Conservation (phyloP, 2,113 vertebrate species). For the Mormyrus lacerda region DNA sequence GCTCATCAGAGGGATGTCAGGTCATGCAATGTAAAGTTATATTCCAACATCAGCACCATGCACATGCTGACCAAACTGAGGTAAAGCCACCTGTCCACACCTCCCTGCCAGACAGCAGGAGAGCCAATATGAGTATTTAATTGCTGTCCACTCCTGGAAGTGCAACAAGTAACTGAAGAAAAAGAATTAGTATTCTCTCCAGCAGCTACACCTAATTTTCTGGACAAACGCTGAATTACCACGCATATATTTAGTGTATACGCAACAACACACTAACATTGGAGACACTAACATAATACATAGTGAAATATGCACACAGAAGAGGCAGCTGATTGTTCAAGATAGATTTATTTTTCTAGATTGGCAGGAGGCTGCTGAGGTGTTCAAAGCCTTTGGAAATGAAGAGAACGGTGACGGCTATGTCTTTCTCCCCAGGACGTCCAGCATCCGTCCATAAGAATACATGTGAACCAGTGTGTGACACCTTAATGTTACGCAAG, state of each 20-base stretch:
- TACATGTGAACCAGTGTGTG: neutral
- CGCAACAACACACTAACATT: neutral
- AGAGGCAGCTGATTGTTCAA: neutral
- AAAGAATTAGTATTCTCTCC: neutral
- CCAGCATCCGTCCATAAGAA: neutral
- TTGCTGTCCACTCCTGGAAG: neutral
- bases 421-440: slow-evolving; percentile 31
- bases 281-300: neutral
- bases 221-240: neutral
- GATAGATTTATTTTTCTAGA: neutral
- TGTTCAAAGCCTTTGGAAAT: slow-evolving; percentile 35
- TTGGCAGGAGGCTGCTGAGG: neutral
- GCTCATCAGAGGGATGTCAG: neutral
- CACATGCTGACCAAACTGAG: neutral
- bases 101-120: neutral
- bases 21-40: neutral
- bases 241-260: neutral
- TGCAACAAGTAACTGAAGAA: neutral
- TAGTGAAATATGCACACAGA: neutral
- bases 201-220: neutral
- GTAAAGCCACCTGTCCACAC: neutral
- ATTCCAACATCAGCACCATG: neutral
- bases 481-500: neutral
- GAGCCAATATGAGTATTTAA: neutral
- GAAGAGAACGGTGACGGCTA: slow-evolving; percentile 24